These are phyloP conservation scores for Acanthochromis polyacanthus DNA, from an alignment of 2,113 vertebrate species.

Conservation along the genomic window DNA sequence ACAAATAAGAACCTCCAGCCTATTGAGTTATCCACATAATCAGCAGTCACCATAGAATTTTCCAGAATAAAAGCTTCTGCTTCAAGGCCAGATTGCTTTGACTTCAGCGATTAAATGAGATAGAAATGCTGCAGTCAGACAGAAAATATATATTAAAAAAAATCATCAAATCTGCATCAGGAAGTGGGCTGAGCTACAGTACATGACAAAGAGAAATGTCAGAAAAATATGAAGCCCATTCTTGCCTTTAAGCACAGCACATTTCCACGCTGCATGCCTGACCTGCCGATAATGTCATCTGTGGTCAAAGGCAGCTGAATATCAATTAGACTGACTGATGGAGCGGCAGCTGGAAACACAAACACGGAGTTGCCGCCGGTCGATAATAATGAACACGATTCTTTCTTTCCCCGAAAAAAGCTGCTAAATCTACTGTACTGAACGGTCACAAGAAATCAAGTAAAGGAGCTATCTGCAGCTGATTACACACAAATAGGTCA, in stretches of 20 bases:
- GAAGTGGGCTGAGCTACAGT: not conserved
- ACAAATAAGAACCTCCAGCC: no score
- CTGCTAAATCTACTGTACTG: conserved; percentile 24
- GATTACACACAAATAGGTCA: conserved; percentile 63
- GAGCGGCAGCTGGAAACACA: conserved; percentile 55
- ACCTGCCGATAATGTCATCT: conserved; percentile 27
- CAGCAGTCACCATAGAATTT: no score
- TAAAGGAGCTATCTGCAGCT: conserved; percentile 22
- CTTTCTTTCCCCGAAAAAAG: not conserved
- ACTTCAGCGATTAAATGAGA: not conserved
- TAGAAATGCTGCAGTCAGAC: not conserved
- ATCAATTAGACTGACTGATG: conserved; percentile 21
- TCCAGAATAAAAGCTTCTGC: no score
- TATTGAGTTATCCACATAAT: no score
- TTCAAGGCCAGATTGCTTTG: no score
- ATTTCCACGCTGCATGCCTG: conserved; percentile 24
- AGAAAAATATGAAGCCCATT: not conserved
- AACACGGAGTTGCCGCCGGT: conserved; percentile 15
- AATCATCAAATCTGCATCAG: not conserved
- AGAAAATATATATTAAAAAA: not conserved
- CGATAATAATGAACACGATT: conserved; percentile 12
- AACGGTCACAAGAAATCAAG: conserved; percentile 6
- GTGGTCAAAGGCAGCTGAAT: conserved; percentile 29
- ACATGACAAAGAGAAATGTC: not conserved
- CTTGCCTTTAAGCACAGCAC: not conserved